Conservation (phyloP, 1,140 invertebrate species). For the fruit fly (Drosophila melanogaster) region Release_6_plus_ISO1_MT NT_037436.4:17174001-17174500, state of each 20-base stretch:
- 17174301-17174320: slow-evolving; percentile 81
- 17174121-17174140: slow-evolving; percentile 44
- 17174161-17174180: slow-evolving; percentile 48
- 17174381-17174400: slow-evolving; percentile 82
- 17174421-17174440: slow-evolving; percentile 73
- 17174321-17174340: slow-evolving; percentile 76
- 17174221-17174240: slow-evolving; percentile 83
- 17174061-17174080: neutral
- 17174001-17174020: slow-evolving; percentile 69
- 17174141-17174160: slow-evolving; percentile 29
- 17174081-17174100: slow-evolving; percentile 63
- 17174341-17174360: slow-evolving; percentile 21
- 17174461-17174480: slow-evolving; percentile 48
- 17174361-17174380: slow-evolving; percentile 61
- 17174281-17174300: slow-evolving; percentile 73
- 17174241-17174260: slow-evolving; percentile 79
- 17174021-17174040: neutral
- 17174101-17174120: slow-evolving; percentile 81
- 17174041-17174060: neutral
- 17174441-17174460: slow-evolving; percentile 69
- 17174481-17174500: slow-evolving; percentile 52
- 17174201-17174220: slow-evolving; percentile 81
- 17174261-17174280: slow-evolving; percentile 83
- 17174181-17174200: slow-evolving; percentile 80
- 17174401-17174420: slow-evolving; percentile 82